phyloP scores from a whole-genome alignment of 2,113 vertebrate species.

The Eretmochelys imbricata region DNA sequence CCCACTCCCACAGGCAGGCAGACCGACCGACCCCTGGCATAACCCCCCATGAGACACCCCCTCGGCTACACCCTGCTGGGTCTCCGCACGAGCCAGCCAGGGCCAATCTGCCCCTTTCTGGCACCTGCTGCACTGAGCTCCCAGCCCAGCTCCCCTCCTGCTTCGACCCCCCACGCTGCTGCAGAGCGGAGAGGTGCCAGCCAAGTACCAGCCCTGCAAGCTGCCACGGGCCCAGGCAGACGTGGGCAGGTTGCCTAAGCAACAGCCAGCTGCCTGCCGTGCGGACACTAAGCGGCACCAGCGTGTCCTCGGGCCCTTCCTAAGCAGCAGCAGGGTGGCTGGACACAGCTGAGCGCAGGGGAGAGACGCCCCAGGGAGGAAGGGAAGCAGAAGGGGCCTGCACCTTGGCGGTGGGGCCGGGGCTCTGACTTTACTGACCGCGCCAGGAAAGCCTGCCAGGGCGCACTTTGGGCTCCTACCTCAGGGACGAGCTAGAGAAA shows the following conservation, averaged over 20 bases:
- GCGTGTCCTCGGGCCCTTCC: not conserved
- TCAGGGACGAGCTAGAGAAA: not conserved
- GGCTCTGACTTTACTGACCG: not conserved
- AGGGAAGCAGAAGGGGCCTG: not conserved
- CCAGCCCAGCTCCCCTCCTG: not conserved
- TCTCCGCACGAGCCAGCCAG: not conserved
- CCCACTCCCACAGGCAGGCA: no score
- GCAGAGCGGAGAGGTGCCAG: not conserved
- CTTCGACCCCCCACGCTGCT: not conserved
- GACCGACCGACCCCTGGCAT: not conserved
- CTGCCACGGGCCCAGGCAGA: not conserved
- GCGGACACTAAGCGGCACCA: fast-evolving
- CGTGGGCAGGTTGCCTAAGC: not conserved
- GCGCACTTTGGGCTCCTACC: not conserved
- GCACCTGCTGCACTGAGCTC: not conserved
- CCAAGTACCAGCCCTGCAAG: fast-evolving
- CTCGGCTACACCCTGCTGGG: not conserved
- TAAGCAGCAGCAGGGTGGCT: fast-evolving
- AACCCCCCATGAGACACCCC: not conserved
- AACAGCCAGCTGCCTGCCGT: not conserved
- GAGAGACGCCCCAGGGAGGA: not conserved
- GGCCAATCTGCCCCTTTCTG: not conserved
- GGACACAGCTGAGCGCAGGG: not conserved
- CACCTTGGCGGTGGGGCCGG: fast-evolving
- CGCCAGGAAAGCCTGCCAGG: not conserved